A percentile compares a stretch with the other conserved stretches of the same genome.
phyloP scores from a whole-genome alignment of 2,888 invertebrate genomes.

The Ormyrus labotus region DNA sequence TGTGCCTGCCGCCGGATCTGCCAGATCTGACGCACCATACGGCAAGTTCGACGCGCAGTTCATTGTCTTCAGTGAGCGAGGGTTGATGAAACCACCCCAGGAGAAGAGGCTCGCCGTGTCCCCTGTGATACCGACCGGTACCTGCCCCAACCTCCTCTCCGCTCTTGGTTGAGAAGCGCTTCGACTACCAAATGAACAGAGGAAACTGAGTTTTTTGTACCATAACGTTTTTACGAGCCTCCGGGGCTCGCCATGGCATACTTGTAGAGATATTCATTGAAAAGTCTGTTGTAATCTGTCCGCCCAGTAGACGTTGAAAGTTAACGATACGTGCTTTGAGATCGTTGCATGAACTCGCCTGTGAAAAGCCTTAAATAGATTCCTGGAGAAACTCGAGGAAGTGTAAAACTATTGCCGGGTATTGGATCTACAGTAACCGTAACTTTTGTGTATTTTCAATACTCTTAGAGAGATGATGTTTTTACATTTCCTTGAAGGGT shows the following conservation, averaged over 20 bases:
- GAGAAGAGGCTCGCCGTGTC: neutral
- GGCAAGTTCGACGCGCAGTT: slow-evolving; percentile 79
- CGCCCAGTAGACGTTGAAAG: slow-evolving; percentile 17
- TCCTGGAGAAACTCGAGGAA: neutral
- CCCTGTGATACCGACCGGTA: neutral
- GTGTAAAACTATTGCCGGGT: slow-evolving; percentile 14
- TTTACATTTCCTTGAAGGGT: slow-evolving; percentile 31
- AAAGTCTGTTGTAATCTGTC: slow-evolving; percentile 12
- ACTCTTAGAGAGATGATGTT: neutral
- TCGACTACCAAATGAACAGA: neutral
- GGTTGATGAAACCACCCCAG: slow-evolving; percentile 68
- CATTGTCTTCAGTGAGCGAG: slow-evolving; percentile 80
- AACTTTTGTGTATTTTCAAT: neutral
- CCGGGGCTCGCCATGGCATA: neutral
- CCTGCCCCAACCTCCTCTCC: neutral
- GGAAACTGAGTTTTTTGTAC: slow-evolving; percentile 23
- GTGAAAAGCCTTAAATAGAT: slow-evolving; percentile 4
- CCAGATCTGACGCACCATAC: slow-evolving; percentile 77
- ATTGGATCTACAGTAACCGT: neutral
- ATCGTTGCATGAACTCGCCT: neutral
- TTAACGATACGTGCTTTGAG: neutral
- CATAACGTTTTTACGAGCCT: neutral
- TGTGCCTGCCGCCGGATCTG: slow-evolving; percentile 79
- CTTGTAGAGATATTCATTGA: neutral
- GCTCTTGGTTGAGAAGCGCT: neutral